Evolutionary conservation across 2,113 vertebrate species (phyloP).

Genomic region (Nerophis lumbriciformis): DNA sequence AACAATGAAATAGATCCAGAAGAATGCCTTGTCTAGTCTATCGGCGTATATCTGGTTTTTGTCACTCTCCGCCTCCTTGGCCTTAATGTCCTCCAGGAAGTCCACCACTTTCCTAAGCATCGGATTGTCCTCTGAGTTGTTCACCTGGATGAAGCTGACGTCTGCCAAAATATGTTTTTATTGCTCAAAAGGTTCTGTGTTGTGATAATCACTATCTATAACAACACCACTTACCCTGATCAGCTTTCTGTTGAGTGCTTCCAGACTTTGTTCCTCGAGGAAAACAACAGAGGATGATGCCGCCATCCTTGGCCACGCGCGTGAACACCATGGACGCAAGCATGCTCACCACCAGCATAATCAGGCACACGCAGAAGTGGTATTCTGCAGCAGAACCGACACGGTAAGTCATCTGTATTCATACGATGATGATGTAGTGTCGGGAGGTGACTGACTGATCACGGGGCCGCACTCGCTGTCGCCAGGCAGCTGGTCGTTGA

Average conservation of each 20-base stretch:
- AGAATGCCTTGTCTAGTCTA: conserved; percentile 49
- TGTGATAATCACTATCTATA: not conserved
- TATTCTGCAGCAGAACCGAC: conserved; percentile 40
- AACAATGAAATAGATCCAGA: conserved; percentile 42
- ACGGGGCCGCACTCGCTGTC: conserved; percentile 61
- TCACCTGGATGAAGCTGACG: conserved; percentile 19
- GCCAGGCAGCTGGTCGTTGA: conserved; percentile 58
- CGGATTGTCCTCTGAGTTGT: conserved; percentile 3
- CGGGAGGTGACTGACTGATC: conserved; percentile 53
- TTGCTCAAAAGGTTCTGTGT: not conserved
- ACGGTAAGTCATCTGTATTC: not conserved
- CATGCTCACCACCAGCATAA: conserved; percentile 66
- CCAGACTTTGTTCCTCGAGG: not conserved
- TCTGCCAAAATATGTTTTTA: conserved; percentile 17
- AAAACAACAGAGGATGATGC: conserved; percentile 16
- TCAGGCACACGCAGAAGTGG: conserved; percentile 67
- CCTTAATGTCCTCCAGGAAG: conserved; percentile 46
- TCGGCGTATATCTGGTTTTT: conserved; percentile 29
- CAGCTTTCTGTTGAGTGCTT: not conserved
- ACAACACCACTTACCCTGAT: conserved; percentile 31
- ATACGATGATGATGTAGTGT: not conserved
- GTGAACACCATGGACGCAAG: conserved; percentile 62
- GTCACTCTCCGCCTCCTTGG: conserved; percentile 11
- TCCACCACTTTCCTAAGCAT: conserved; percentile 42
- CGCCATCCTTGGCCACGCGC: conserved; percentile 46